Evolutionary conservation across 1,140 invertebrate species (phyloP).

Genomic region (Delia radicum): DNA sequence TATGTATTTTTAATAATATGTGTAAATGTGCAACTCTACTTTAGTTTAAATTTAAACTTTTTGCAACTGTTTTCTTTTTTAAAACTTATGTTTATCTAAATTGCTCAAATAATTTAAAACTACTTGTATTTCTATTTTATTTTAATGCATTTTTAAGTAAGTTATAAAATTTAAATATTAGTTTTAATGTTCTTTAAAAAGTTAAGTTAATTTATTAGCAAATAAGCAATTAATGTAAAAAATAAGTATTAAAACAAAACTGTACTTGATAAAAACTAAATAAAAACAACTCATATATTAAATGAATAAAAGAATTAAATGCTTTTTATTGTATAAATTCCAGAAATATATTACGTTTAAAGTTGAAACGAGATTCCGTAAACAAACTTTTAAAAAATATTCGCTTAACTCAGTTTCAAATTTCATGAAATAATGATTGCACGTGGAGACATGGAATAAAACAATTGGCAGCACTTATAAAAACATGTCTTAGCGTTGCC

Average conservation of each 20-base stretch:
- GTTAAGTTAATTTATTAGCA: background rate
- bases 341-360: too few relatives aligned
- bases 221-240: constrained; percentile 10
- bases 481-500: too few relatives aligned
- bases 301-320: too few relatives aligned
- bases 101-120: constrained; percentile 10
- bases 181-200: background rate
- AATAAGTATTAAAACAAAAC: constrained; percentile 18
- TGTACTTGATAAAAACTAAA: constrained; percentile 11
- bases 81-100: constrained; percentile 1
- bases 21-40: constrained; percentile 8
- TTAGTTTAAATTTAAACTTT: constrained; percentile 5
- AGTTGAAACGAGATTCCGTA: too few relatives aligned
- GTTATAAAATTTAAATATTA: background rate
- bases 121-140: constrained; percentile 2
- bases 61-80: background rate
- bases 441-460: too few relatives aligned
- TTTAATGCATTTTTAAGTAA: background rate
- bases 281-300: constrained; percentile 1
- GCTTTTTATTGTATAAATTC: too few relatives aligned
- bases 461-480: too few relatives aligned
- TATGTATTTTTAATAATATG: constrained; percentile 18
- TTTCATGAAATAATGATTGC: too few relatives aligned
- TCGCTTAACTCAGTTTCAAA: too few relatives aligned
- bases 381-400: too few relatives aligned